Percentiles rank a stretch among this genome's conserved stretches.
Conservation (phyloP, 2,888 invertebrate genomes). For the Drosophila atripex region DNA sequence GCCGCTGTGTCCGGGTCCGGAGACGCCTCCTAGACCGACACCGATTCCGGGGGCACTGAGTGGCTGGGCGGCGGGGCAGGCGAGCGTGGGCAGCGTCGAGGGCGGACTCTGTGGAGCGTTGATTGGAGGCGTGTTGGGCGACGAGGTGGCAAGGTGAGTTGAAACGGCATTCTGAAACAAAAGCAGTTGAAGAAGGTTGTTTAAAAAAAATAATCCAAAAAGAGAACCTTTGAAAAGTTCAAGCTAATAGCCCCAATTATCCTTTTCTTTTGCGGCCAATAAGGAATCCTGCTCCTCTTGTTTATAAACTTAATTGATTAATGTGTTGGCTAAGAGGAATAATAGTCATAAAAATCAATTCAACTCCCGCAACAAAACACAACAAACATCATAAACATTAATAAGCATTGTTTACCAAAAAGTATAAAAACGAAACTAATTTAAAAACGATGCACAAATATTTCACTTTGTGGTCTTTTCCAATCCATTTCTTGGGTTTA, state of each 20-base stretch:
- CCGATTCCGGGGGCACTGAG: slow-evolving; percentile 35
- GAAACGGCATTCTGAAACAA: slow-evolving; percentile 86
- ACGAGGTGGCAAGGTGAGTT: slow-evolving; percentile 89
- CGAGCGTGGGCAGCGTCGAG: slow-evolving; percentile 60
- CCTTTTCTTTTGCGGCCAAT: background rate
- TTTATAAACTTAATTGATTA: background rate
- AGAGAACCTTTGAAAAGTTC: background rate
- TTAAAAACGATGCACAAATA: slow-evolving; percentile 10
- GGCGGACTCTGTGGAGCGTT: slow-evolving; percentile 84
- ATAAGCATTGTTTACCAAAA: slow-evolving; percentile 3
- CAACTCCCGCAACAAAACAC: background rate
- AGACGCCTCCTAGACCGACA: slow-evolving; percentile 9
- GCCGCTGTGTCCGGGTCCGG: slow-evolving; percentile 49
- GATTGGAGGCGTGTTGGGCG: slow-evolving; percentile 85
- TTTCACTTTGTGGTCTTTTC: background rate
- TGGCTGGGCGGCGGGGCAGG: slow-evolving; percentile 60
- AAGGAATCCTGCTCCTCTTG: background rate
- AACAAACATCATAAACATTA: background rate
- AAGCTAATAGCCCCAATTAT: background rate
- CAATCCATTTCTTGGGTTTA: slow-evolving; percentile 24
- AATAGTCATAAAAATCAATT: background rate
- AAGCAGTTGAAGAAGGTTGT: slow-evolving; percentile 7
- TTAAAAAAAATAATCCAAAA: background rate
- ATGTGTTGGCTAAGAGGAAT: background rate
- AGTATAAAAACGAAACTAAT: slow-evolving; percentile 11